Conservation (phyloP, 2,113 vertebrate species). For the Pterocles gutturalis region DNA sequence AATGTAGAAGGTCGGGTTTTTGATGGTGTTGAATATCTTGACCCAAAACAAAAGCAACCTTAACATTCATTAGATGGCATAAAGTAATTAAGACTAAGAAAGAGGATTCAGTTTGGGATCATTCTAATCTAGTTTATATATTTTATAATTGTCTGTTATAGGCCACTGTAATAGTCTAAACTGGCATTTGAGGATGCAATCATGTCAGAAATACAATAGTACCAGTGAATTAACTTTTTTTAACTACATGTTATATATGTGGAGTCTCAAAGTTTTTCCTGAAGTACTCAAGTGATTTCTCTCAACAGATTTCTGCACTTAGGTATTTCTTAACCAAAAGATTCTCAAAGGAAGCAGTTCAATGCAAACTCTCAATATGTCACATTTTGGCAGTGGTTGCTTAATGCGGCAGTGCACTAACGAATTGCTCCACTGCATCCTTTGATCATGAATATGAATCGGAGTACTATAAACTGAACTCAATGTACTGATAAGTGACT, state of each 20-base stretch:
- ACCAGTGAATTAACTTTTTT: not conserved
- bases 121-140: not conserved
- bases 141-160: not conserved
- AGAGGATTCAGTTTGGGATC: not conserved
- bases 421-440: slow-evolving; percentile 57
- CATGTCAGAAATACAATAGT: not conserved
- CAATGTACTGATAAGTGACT: slow-evolving; percentile 61
- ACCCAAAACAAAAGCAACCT: not conserved
- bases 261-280: not conserved
- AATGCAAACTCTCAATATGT: slow-evolving; percentile 31
- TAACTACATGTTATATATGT: not conserved
- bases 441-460: slow-evolving; percentile 60
- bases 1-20: not conserved
- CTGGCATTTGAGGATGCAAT: not conserved
- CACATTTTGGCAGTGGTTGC: slow-evolving; percentile 46
- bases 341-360: slow-evolving; percentile 26
- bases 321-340: slow-evolving; percentile 4
- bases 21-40: not conserved
- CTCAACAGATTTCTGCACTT: not conserved
- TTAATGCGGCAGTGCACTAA: slow-evolving; percentile 53
- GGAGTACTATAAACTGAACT: slow-evolving; percentile 55
- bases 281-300: not conserved
- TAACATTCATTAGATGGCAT: not conserved
- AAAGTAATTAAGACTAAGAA: slow-evolving; percentile 11
- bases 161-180: not conserved